Conservation (phyloP, 2,888 invertebrate genomes). For the Graphium colonna region DNA sequence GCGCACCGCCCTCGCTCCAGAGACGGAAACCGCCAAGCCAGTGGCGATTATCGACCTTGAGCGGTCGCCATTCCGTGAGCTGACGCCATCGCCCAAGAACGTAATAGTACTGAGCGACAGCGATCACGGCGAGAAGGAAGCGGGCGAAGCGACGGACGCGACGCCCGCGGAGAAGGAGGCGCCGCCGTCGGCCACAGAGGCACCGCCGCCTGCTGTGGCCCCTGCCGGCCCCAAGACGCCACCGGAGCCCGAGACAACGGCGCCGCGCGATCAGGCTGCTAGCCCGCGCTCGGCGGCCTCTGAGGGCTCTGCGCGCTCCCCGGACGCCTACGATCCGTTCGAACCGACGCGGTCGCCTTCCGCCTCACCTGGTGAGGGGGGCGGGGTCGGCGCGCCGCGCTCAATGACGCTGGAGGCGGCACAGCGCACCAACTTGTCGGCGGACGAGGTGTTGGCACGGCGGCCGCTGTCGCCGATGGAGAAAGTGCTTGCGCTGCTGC, state of each 20-base stretch:
- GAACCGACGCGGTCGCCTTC: constrained; percentile 92
- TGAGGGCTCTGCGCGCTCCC: constrained; percentile 80
- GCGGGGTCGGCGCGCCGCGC: constrained; percentile 29
- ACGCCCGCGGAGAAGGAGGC: constrained; percentile 48
- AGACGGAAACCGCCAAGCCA: constrained; percentile 75
- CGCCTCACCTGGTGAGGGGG: constrained; percentile 73
- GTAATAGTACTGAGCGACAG: constrained; percentile 92
- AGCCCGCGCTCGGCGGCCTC: constrained; percentile 83
- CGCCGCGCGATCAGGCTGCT: constrained; percentile 62
- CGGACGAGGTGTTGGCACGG: constrained; percentile 68
- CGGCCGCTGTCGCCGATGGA: constrained; percentile 80
- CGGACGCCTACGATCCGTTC: constrained; percentile 94
- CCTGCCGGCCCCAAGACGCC: constrained; percentile 72
- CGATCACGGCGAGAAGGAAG: constrained; percentile 80
- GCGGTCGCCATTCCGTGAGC: constrained; percentile 90
- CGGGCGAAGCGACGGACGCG: constrained; percentile 27
- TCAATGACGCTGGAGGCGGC: constrained; percentile 69
- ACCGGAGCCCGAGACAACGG: constrained; percentile 82
- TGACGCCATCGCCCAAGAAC: constrained; percentile 89
- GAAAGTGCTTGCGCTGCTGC: constrained; percentile 80
- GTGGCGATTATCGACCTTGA: constrained; percentile 93
- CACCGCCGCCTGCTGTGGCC: constrained; percentile 32
- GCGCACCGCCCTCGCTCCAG: constrained; percentile 35
- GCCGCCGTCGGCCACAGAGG: constrained; percentile 31
- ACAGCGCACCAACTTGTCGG: constrained; percentile 70